These are phyloP conservation scores for Tipula confusa DNA, from an alignment of 2,888 invertebrate genomes.

Conservation along the genomic window DNA sequence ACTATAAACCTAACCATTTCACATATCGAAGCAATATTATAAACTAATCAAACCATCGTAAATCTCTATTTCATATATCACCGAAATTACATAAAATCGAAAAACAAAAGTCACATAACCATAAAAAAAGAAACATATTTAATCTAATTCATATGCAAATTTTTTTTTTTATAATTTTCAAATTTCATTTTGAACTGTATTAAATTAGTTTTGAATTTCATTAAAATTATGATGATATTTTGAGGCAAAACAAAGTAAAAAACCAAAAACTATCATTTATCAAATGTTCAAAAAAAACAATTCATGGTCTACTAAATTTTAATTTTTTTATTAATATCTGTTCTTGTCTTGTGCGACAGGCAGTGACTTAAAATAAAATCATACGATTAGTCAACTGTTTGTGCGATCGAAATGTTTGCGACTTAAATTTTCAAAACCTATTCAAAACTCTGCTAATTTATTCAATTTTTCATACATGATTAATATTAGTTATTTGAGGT, in stretches of 20 bases:
- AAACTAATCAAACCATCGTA: neutral
- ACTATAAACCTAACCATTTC: too few relatives aligned
- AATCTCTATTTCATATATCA: neutral
- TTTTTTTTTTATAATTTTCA: neutral
- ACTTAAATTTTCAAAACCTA: neutral
- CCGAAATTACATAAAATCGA: neutral
- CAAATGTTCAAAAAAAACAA: neutral
- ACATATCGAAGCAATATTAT: neutral
- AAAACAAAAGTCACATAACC: neutral
- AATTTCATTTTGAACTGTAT: neutral
- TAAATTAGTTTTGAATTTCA: neutral
- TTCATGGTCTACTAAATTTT: slow-evolving; percentile 3
- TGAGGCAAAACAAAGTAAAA: neutral
- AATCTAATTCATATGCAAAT: neutral
- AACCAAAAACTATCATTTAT: neutral
- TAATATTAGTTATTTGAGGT: neutral
- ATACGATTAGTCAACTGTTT: neutral
- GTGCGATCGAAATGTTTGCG: neutral
- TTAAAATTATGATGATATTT: neutral
- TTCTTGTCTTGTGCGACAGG: neutral
- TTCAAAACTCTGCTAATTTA: neutral
- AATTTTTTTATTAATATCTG: neutral
- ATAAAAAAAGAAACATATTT: neutral
- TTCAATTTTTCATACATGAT: neutral
- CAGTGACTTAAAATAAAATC: neutral